These are phyloP conservation scores for Drosophila paranaensis DNA, from an alignment of 2,888 invertebrate species.

Conservation along the genomic window DNA sequence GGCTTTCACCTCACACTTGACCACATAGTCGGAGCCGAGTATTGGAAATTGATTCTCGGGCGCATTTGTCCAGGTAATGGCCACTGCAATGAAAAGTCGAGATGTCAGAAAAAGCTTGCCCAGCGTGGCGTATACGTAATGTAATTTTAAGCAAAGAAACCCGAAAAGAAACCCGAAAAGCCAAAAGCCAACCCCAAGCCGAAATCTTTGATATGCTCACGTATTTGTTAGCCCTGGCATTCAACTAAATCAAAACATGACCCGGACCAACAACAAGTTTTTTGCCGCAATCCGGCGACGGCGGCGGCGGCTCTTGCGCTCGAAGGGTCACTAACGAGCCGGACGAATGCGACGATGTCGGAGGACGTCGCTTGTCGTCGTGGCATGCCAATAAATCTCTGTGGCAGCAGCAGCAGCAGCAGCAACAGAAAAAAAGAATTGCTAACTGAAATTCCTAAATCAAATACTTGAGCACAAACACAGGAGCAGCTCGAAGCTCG, in stretches of 20 bases:
- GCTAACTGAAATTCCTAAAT: conserved; percentile 76
- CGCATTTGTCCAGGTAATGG: conserved; percentile 94
- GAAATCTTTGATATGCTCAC: conserved; percentile 57
- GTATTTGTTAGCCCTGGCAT: conserved; percentile 43
- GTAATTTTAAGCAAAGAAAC: conserved; percentile 54
- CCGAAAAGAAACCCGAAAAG: conserved; percentile 52
- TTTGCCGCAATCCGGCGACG: conserved; percentile 32
- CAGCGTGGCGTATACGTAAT: conserved; percentile 54
- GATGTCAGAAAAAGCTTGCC: not conserved
- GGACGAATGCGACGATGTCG: conserved; percentile 16
- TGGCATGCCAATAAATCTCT: conserved; percentile 76
- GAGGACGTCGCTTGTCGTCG: conserved; percentile 7
- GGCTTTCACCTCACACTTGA: conserved; percentile 93
- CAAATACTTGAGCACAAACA: conserved; percentile 73
- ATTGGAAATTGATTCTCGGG: conserved; percentile 93
- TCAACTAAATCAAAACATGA: conserved; percentile 21
- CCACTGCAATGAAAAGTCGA: conserved; percentile 86
- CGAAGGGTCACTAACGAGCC: conserved; percentile 65
- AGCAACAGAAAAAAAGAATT: conserved; percentile 43
- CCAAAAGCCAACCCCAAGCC: conserved; percentile 18
- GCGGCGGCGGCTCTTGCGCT: conserved; percentile 30
- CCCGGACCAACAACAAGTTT: conserved; percentile 11
- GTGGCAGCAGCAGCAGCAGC: conserved; percentile 38
- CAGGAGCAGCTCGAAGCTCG: conserved; percentile 8
- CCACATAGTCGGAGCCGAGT: conserved; percentile 90